A percentile compares a stretch with the other conserved stretches of the same genome.
Evolutionary conservation across 2,888 invertebrate genomes (phyloP).

Genomic region (Caenorhabditis parvicauda): DNA sequence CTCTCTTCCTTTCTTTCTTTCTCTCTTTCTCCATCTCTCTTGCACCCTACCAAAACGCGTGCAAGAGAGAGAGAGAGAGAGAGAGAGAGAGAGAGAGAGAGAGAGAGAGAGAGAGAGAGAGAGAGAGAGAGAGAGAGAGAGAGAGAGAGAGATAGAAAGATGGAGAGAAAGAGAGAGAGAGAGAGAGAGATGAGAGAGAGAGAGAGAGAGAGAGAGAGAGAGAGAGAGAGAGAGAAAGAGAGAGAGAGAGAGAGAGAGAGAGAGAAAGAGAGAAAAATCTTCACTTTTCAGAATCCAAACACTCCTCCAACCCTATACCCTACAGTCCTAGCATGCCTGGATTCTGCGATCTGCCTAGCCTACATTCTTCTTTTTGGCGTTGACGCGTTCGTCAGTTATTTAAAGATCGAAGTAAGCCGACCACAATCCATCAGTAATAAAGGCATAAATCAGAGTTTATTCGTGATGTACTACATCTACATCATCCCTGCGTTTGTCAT

Average conservation of each 20-base stretch:
- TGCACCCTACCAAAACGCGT: no score
- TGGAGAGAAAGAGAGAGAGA: no score
- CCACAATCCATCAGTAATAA: background rate
- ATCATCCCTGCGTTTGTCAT: slow-evolving; percentile 56
- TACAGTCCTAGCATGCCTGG: slow-evolving; percentile 41
- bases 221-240: no score
- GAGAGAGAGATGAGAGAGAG: no score
- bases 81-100: no score
- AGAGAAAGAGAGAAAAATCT: background rate
- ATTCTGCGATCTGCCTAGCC: slow-evolving; percentile 49
- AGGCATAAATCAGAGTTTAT: slow-evolving; percentile 36
- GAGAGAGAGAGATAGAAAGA: no score
- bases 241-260: no score
- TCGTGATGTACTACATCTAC: slow-evolving; percentile 56
- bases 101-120: no score
- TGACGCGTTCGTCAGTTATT: slow-evolving; percentile 54
- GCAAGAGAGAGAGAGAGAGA: no score
- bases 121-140: no score
- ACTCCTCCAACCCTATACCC: slow-evolving; percentile 58
- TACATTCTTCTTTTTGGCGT: slow-evolving; percentile 58
- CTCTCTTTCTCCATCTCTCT: background rate
- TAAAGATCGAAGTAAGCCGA: slow-evolving; percentile 38
- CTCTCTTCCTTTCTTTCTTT: background rate
- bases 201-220: no score
- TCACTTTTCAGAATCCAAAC: slow-evolving; percentile 17